A percentile compares a stretch with the other conserved stretches of the same genome.
Conservation (phyloP, 2,797 vertebrate genomes). For the Enteromius fasciolatus region DNA sequence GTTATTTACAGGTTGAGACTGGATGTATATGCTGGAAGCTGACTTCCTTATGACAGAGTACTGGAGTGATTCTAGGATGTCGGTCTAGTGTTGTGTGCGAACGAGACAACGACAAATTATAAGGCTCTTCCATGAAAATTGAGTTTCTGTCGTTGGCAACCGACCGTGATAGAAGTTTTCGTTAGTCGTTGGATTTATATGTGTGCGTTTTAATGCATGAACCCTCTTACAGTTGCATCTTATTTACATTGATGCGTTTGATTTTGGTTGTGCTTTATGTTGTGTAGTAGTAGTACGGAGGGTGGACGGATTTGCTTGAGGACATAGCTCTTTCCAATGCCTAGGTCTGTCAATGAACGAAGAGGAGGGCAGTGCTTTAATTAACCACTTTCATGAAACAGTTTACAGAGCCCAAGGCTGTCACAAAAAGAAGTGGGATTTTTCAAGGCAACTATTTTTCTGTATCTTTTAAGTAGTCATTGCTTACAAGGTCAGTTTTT, state of each 20-base stretch:
- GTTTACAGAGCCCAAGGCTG: background rate
- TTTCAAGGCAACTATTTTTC: background rate
- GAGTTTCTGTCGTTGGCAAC: background rate
- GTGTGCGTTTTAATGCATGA: background rate
- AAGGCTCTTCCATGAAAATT: slow-evolving; percentile 1
- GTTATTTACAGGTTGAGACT: slow-evolving; percentile 58
- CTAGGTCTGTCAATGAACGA: background rate
- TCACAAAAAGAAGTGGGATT: background rate
- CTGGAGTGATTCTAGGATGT: slow-evolving; percentile 5
- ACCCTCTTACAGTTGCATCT: background rate
- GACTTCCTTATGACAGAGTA: slow-evolving; percentile 14
- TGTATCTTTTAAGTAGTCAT: background rate
- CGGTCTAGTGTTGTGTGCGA: background rate
- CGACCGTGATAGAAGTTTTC: background rate
- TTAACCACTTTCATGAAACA: background rate
- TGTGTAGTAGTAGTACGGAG: background rate
- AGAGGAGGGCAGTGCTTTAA: background rate
- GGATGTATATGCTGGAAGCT: background rate
- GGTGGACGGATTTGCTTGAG: background rate
- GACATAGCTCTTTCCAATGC: background rate
- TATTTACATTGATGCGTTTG: background rate
- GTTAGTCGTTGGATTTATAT: background rate
- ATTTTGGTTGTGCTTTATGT: background rate
- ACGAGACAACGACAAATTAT: background rate
- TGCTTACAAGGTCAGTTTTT: background rate